A percentile compares a stretch with the other conserved stretches of the same genome.
These are phyloP conservation scores for Papilio dardanus DNA, from an alignment of 1,140 invertebrate species.

Conservation along the genomic window DNA sequence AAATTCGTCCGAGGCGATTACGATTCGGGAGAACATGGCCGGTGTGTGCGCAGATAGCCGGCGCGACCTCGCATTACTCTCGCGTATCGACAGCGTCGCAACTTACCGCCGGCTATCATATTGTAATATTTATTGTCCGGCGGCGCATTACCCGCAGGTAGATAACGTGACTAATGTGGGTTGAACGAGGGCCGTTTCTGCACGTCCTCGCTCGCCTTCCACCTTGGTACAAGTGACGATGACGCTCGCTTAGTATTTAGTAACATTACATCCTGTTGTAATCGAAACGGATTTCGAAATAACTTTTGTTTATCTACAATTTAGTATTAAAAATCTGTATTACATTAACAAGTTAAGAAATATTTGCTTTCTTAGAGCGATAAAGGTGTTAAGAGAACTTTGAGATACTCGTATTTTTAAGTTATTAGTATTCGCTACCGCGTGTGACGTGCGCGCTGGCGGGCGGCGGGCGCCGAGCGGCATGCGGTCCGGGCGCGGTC, in stretches of 20 bases:
- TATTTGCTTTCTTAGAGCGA: background rate
- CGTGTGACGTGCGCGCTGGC: background rate
- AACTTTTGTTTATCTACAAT: background rate
- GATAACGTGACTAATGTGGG: conserved; percentile 63
- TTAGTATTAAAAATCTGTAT: background rate
- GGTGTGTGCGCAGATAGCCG: background rate
- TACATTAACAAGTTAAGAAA: background rate
- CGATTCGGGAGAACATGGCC: background rate
- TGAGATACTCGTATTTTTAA: background rate
- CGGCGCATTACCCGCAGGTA: conserved; percentile 58
- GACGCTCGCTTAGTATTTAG: background rate
- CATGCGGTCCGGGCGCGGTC: background rate
- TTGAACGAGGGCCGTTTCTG: conserved; percentile 61
- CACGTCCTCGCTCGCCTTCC: conserved; percentile 46
- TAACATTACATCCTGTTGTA: background rate
- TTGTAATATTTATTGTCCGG: conserved; percentile 55
- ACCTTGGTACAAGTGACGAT: conserved; percentile 37
- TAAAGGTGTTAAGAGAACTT: background rate
- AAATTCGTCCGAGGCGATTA: background rate
- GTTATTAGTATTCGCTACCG: background rate
- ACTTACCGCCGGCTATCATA: conserved; percentile 53
- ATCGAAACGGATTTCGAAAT: background rate
- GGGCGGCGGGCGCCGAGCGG: background rate
- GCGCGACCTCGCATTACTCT: conserved; percentile 42
- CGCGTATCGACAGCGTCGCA: conserved; percentile 42